Conservation (phyloP, 2,113 vertebrate genomes). For the Cynoglossus semilaevis region DNA sequence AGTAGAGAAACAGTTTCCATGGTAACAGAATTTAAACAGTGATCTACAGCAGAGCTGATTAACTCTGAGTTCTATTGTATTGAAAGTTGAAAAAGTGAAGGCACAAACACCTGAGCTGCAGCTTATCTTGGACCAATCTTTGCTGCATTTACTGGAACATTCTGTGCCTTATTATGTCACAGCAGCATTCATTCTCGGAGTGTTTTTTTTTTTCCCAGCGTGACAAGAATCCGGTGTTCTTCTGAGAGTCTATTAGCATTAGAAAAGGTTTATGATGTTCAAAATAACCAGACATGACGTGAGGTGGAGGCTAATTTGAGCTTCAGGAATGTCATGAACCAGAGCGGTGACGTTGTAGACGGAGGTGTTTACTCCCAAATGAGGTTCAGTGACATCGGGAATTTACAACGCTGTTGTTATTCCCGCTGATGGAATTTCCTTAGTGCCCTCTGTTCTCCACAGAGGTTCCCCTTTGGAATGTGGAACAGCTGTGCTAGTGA, state of each 20-base stretch:
- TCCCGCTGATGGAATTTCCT: slow-evolving; percentile 35
- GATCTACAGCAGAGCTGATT: too few species aligned
- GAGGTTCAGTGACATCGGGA: neutral
- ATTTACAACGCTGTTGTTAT: slow-evolving; percentile 41
- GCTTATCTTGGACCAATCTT: neutral
- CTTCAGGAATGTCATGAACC: slow-evolving; percentile 36
- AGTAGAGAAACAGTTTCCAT: too few species aligned
- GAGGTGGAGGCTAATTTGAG: too few species aligned
- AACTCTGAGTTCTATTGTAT: too few species aligned
- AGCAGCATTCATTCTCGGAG: neutral
- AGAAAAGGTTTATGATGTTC: neutral
- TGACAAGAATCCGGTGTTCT: neutral
- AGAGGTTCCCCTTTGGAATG: slow-evolving; percentile 8
- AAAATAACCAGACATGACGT: neutral
- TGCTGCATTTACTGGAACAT: neutral
- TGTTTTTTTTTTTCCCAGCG: neutral
- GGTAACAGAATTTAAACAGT: too few species aligned
- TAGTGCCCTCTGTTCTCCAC: neutral
- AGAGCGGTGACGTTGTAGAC: neutral
- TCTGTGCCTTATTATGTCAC: neutral
- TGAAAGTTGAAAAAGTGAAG: too few species aligned
- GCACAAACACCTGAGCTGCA: too few species aligned
- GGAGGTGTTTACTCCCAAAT: slow-evolving; percentile 24
- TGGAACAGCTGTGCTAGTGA: neutral
- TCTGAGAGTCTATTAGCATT: neutral